Evolutionary conservation across 35 echinoderm and acorn worm species (phyloP), one percentile per base, ranked within the genome.

Genomic region (Eucidaris tribuloides): DNA sequence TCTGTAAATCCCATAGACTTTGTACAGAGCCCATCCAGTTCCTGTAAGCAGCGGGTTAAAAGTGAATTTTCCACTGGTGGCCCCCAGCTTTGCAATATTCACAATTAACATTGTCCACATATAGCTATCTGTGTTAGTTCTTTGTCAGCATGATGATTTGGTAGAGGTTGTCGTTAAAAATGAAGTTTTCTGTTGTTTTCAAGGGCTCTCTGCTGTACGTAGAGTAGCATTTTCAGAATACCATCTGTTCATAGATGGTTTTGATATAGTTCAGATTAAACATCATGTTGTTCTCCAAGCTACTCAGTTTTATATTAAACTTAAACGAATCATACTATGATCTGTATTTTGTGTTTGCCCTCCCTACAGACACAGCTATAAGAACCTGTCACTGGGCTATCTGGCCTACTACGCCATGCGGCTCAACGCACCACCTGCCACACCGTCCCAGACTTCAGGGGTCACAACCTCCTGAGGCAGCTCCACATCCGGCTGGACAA

Each of bases 371-470:
- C 15, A 44, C 2, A 19, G 22, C 68, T 44, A 42, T 7, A 74
- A 25, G 41, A 40, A 74, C 18, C 38, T 74, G 46, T 79, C 88
- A 7, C 57, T 84, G 2, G 90, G 90, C 5, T 71, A 71, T 40
- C 79, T 92, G 19, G 84, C 84, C 23, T 82, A 87, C 28, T 86
- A 86, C 58, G 60, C 77, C n/a, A 81, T 87, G n/a, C n/a, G 49
- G 90, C 90, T 1, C 79, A 87, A 5, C 49, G 87, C 13, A 25
- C 83, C 5, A 87, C 90, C 1, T 92, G 90, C 44, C 90, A 83
- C 38, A 62, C 87, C 38, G 66, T 72, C 65, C 62, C 79, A 0
- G 44, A 92, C 81, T 92, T 92, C 57, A 58, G 87, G 7, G 79
- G 84, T 6, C 71, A 87, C 45, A 60, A 87, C 58, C 65, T 92